Conservation (phyloP, 2,113 vertebrate species). For the Grallaria varia region DNA sequence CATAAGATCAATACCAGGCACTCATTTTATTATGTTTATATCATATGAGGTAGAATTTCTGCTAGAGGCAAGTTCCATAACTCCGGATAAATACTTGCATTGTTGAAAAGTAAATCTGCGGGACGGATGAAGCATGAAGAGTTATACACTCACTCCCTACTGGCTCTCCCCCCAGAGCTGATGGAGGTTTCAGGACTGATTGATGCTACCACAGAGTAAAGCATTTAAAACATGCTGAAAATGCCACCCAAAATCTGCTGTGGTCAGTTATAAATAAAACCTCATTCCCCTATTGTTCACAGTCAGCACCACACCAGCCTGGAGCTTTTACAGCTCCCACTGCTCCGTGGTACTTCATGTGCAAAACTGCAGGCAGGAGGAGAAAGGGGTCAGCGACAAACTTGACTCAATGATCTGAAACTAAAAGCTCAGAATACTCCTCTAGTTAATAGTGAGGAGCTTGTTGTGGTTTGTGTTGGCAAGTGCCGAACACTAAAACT, state of each 20-base stretch:
- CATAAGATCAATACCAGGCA: not conserved
- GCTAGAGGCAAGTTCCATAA: not conserved
- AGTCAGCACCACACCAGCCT: not conserved
- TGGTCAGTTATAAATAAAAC: not conserved
- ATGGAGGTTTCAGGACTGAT: not conserved
- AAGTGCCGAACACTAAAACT: not conserved
- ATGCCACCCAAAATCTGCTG: not conserved
- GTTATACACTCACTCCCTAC: not conserved
- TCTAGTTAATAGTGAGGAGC: not conserved
- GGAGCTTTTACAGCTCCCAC: not conserved
- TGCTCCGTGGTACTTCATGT: not conserved
- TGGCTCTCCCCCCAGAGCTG: not conserved
- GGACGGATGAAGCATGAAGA: not conserved
- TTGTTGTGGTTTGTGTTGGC: not conserved
- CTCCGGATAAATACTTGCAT: not conserved
- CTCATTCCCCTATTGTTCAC: not conserved
- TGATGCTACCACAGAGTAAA: fast-evolving
- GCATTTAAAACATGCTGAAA: not conserved
- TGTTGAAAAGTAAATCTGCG: constrained; percentile 3
- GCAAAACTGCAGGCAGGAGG: not conserved
- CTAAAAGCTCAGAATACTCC: not conserved
- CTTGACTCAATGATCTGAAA: not conserved
- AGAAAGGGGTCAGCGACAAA: not conserved
- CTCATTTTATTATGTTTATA: not conserved
- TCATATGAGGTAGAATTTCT: not conserved